Conservation (phyloP, 2,113 vertebrate genomes). For the Neogale vison region DNA sequence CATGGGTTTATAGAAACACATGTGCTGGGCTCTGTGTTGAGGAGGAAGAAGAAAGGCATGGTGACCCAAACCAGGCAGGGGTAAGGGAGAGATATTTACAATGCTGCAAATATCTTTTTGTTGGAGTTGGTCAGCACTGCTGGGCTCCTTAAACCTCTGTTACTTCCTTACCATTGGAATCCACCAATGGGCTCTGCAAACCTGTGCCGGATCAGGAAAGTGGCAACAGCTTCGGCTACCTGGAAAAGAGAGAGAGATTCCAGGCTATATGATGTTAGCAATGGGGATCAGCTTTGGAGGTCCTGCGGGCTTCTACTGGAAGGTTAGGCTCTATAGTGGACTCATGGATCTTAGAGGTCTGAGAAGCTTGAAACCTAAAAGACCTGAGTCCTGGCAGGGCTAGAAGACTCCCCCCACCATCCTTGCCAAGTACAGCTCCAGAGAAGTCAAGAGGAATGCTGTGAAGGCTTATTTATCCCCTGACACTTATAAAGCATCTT, state of each 20-base stretch:
- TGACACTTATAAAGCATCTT: neutral
- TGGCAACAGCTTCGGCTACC: conserved; percentile 97
- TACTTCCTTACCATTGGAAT: conserved; percentile 93
- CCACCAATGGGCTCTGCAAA: conserved; percentile 97
- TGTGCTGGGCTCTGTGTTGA: neutral
- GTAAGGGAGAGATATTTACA: neutral
- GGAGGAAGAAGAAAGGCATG: neutral
- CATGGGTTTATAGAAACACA: neutral
- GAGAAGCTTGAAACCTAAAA: neutral
- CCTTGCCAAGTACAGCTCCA: neutral
- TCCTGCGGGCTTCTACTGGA: neutral
- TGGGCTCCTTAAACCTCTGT: neutral
- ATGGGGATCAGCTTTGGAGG: neutral
- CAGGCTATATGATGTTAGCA: neutral
- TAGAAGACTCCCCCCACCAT: neutral
- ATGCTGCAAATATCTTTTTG: neutral
- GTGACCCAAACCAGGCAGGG: neutral
- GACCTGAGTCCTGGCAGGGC: neutral
- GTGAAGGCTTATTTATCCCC: neutral
- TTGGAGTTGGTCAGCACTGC: neutral
- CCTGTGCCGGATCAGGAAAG: conserved; percentile 97
- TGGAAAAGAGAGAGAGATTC: conserved; percentile 70
- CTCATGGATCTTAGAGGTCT: neutral
- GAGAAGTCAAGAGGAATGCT: neutral
- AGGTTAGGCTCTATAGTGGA: neutral